Conservation (phyloP, 2,797 vertebrate species). For the Capromys pilorides region DNA sequence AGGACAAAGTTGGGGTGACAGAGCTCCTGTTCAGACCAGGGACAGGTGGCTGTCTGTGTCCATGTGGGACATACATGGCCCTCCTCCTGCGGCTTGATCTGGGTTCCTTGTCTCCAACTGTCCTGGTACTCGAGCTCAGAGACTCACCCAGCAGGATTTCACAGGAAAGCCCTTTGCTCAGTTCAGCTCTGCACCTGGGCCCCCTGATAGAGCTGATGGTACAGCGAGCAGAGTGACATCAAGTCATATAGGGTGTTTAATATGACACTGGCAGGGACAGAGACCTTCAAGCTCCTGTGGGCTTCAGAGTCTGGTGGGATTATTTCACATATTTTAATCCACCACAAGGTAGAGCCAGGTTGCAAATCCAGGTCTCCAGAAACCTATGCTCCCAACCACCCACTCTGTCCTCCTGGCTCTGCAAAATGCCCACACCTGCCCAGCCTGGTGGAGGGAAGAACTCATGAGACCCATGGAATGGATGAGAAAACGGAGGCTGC, state of each 20-base stretch:
- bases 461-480: rapidly evolving
- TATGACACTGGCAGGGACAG: rapidly evolving
- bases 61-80: background rate
- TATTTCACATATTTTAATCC: background rate
- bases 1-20: background rate
- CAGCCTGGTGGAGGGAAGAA: background rate
- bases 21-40: background rate
- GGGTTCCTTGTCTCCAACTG: background rate
- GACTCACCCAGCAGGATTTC: background rate
- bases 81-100: rapidly evolving
- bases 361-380: background rate
- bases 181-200: background rate
- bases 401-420: background rate
- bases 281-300: background rate
- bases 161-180: background rate
- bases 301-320: background rate
- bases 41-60: background rate
- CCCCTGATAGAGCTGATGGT: rapidly evolving
- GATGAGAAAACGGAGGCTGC: background rate
- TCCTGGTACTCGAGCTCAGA: background rate
- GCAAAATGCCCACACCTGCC: rapidly evolving
- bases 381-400: background rate
- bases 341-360: background rate
- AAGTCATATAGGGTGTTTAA: rapidly evolving
- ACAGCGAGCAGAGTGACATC: rapidly evolving